Percentiles rank a stretch among this genome's conserved stretches.
These are phyloP conservation scores for Ligdia adustata DNA, from an alignment of 2,888 invertebrate species.

Conservation along the genomic window DNA sequence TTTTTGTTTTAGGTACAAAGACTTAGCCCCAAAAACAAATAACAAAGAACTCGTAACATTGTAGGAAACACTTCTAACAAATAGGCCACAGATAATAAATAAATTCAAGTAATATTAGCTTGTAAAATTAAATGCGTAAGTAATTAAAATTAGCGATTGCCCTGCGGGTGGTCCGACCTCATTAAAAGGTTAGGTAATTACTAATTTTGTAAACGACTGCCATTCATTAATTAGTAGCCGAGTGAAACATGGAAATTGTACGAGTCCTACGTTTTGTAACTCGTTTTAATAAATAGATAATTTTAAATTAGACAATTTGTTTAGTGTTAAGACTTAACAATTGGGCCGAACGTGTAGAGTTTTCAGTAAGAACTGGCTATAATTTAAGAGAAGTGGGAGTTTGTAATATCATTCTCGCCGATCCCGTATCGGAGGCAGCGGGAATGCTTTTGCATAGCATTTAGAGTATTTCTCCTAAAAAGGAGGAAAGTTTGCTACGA, in stretches of 20 bases:
- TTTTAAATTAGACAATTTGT: no score
- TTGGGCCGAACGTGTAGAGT: no score
- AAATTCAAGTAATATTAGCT: constrained; percentile 40
- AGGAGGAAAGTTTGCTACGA: no score
- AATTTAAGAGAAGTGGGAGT: no score
- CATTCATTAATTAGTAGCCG: constrained; percentile 69
- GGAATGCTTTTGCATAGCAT: no score
- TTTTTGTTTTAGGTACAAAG: no score
- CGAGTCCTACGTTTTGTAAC: not conserved
- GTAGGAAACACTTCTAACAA: no score
- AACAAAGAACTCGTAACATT: not conserved
- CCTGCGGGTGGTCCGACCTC: constrained; percentile 60
- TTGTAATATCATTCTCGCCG: no score
- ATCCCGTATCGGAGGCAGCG: no score
- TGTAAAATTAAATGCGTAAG: constrained; percentile 60
- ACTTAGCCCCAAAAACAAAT: not conserved
- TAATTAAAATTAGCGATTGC: constrained; percentile 65
- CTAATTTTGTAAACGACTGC: constrained; percentile 73
- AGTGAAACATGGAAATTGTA: constrained; percentile 44
- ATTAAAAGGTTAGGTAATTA: constrained; percentile 78
- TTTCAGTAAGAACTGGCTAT: no score
- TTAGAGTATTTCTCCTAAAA: no score
- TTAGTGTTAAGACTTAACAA: no score
- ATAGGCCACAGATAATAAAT: constrained; percentile 11
- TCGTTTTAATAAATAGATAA: not conserved